Evolutionary conservation across 1,140 invertebrate species (phyloP).

Genomic region (Scylla paramamosain): DNA sequence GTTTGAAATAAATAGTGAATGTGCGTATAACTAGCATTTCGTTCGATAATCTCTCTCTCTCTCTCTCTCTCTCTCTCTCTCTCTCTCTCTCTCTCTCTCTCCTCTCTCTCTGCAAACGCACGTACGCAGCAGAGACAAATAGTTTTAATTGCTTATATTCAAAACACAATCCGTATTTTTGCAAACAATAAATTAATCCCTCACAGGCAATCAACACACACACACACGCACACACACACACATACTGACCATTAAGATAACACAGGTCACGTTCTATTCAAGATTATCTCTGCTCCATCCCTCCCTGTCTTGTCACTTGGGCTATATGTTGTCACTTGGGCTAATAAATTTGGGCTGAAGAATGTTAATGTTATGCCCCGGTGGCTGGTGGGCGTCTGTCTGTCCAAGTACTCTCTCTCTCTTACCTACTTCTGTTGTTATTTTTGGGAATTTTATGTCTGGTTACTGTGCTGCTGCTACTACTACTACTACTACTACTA

Average conservation of each 20-base stretch:
- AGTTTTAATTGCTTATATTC: no score
- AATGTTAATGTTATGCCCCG: background rate
- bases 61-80: no score
- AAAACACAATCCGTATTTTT: no score
- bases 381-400: background rate
- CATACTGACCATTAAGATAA: background rate
- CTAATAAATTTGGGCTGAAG: background rate
- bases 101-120: background rate
- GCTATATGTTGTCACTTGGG: no score
- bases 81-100: no score
- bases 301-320: background rate
- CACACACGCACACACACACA: background rate
- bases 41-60: no score
- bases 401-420: background rate
- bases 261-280: no score
- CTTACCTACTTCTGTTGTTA: background rate
- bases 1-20: no score
- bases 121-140: no score
- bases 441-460: background rate
- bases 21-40: no score
- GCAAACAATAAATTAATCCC: no score
- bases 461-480: background rate
- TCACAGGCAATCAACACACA: no score
- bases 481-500: constrained; percentile 23
- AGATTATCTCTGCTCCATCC: background rate